phyloP scores from a whole-genome alignment of 2,113 vertebrate genomes.

The Percina caprodes region DNA sequence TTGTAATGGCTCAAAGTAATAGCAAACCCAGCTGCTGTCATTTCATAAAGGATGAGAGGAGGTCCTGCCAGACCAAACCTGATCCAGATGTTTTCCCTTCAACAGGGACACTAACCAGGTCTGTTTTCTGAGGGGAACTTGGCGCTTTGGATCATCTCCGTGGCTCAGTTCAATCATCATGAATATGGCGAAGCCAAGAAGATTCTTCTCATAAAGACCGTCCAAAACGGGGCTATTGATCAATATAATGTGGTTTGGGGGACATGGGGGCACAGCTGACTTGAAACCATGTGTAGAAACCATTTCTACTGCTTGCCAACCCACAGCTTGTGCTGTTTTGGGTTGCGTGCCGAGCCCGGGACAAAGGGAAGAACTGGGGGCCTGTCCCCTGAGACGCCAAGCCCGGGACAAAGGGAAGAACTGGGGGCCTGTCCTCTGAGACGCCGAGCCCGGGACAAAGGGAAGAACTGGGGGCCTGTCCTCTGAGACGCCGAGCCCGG shows the following conservation, averaged over 20 bases:
- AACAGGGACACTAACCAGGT: slow-evolving; percentile 4
- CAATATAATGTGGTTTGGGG: slow-evolving; percentile 5
- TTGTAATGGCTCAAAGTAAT: neutral
- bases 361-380: neutral
- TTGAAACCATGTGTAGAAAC: slow-evolving; percentile 37
- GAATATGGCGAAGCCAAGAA: neutral
- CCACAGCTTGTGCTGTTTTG: neutral
- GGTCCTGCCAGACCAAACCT: slow-evolving; percentile 22
- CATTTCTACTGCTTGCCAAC: slow-evolving; percentile 14
- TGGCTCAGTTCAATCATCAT: neutral
- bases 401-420: too few relatives aligned
- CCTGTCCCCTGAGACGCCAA: too few relatives aligned
- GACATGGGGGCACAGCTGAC: slow-evolving; percentile 1
- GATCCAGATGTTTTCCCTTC: slow-evolving; percentile 30
- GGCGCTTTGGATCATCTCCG: neutral
- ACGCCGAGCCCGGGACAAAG: too few relatives aligned
- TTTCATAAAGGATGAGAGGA: slow-evolving; percentile 3
- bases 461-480: too few relatives aligned
- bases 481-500: too few relatives aligned
- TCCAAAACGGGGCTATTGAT: slow-evolving; percentile 13
- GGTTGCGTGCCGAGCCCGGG: neutral
- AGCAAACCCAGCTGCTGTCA: slow-evolving; percentile 12
- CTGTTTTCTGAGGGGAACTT: slow-evolving; percentile 15
- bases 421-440: too few relatives aligned
- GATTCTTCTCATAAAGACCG: slow-evolving; percentile 11